Base-by-base conservation (phyloP, 2,888 invertebrate species). In the Drosophila meridionalis region DNA sequence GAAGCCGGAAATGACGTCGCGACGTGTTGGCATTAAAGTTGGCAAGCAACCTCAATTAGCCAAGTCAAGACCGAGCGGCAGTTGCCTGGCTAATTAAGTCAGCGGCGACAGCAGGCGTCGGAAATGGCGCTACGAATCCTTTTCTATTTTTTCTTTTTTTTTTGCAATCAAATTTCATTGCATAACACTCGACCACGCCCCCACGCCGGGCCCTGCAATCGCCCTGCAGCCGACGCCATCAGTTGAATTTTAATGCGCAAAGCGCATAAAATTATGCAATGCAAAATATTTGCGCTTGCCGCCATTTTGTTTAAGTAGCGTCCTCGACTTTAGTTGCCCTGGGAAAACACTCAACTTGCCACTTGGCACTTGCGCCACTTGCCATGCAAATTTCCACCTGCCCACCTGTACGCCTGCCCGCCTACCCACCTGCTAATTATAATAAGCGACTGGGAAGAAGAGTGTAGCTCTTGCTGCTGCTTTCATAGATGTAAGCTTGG, bases 141-240 rank as follows among this genome's bases (percentile, higher is more conserved):
- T 83, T 78, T 30, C 6, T 73, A 74, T 73, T 28, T 73, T 78
- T 55, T 83, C 76, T 30, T 12, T 73, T 76, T 73, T 28, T 73
- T 78, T 70, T 68, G 78, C 87, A 80, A 87, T 82, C 87, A 87
- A 87, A 87, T 81, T 87, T 85, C 76, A 85, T 85, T 73, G 85
- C 76, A 62, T 50, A 50, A 59, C 73, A 40, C 40, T 28, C 55
- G 28, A 28, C 36, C 12, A 8, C 34, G 11, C 36, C 11, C 9
- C 20, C 20, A 20, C 20, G 20, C 20, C 20, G 20, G 20, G 20
- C 20, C 20, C n/a, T 42, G 40, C 0, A 20, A 4, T 2, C 9
- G 26, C 6, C 6, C 11, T 11, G 7, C n/a, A 7, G 1, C 5
- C 6, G 2, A 4, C 14, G 9, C 14, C 38, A 40, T 26, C 28